phyloP scores from a whole-genome alignment of 1,140 invertebrate species.

The Diplogasteroides magnus region DNA sequence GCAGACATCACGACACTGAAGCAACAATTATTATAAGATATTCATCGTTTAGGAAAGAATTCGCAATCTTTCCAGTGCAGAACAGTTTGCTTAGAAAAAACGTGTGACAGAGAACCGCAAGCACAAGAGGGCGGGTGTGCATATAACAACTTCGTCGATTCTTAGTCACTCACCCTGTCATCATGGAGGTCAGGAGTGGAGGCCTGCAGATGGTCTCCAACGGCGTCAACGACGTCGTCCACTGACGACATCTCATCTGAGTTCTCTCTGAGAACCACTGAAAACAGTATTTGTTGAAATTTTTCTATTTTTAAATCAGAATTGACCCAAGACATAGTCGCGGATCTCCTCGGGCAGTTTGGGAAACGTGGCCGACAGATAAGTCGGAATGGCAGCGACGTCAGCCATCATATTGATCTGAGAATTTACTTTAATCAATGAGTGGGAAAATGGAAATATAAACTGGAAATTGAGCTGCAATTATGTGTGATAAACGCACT shows the following conservation, averaged over 20 bases:
- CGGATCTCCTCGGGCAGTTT: slow-evolving; percentile 25
- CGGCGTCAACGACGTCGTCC: slow-evolving; percentile 33
- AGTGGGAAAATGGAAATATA: too few relatives aligned
- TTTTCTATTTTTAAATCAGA: background rate
- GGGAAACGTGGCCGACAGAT: slow-evolving; percentile 30
- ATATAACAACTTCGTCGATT: too few relatives aligned
- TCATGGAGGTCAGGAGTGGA: background rate
- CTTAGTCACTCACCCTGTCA: background rate
- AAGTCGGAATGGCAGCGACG: slow-evolving; percentile 22
- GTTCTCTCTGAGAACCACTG: slow-evolving; percentile 27
- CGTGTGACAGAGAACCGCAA: too few relatives aligned
- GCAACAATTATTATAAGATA: too few relatives aligned
- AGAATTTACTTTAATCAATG: background rate
- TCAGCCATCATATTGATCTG: slow-evolving; percentile 11
- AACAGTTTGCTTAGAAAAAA: too few relatives aligned
- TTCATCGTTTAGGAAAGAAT: too few relatives aligned
- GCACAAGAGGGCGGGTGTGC: too few relatives aligned
- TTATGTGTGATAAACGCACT: too few relatives aligned
- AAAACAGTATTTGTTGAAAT: slow-evolving; percentile 7
- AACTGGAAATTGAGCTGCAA: too few relatives aligned
- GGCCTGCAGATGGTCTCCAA: slow-evolving; percentile 33
- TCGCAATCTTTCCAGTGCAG: too few relatives aligned
- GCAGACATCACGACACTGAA: slow-evolving; percentile 7
- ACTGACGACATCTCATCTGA: slow-evolving; percentile 23
- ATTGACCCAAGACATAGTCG: slow-evolving; percentile 23